Base-by-base conservation (phyloP, 1,140 invertebrate species). In the Saccostrea echinata region DNA sequence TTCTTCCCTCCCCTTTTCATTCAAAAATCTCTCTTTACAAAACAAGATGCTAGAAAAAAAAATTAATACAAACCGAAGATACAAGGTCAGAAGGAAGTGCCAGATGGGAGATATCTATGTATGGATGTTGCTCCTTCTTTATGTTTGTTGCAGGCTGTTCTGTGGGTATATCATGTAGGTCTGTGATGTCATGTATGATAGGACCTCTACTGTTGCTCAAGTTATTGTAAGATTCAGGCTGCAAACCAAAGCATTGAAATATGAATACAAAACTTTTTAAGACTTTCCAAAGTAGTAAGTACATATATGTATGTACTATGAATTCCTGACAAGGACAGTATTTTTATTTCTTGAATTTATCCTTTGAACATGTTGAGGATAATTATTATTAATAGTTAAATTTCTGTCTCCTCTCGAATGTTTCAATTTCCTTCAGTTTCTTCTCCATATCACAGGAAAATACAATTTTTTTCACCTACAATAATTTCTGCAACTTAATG, bases 101-200 rank as follows among this genome's bases (percentile, higher is more conserved):
- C 4, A 76, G 27, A 33, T 76, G 24, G 12, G 30, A 30, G 2
- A 76, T 27, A 16, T 76, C 68, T 30, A 30, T 13, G 11, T 30
- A 16, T 16, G 68, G 8, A 16, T 9, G 24, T 2, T 30, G 24
- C 24, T 76, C 68, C 24, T 13, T 76, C 30, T 76, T 76, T 8
- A 33, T 13, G 27, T 30, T 27, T 11, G 68, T 12, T 3, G 43
- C 43, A 43, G 11, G 12, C 27, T 76, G 68, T 33, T 33, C 1
- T 21, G 35, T 35, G n/a, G 11, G n/a, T 3, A 4, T 21, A 0
- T n/a, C 12, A 3, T 52, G 35, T 27, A 57, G 30, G 18, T 84
- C 83, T 33, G 83, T 84, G 18, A 84, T 84, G 30, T 84, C 83
- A 53, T 84, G 83, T 30, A 84, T 84, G 53, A 84, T 57, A n/a